Base-by-base conservation (phyloP, 1,140 invertebrate species). In the Augochlora pura region DNA sequence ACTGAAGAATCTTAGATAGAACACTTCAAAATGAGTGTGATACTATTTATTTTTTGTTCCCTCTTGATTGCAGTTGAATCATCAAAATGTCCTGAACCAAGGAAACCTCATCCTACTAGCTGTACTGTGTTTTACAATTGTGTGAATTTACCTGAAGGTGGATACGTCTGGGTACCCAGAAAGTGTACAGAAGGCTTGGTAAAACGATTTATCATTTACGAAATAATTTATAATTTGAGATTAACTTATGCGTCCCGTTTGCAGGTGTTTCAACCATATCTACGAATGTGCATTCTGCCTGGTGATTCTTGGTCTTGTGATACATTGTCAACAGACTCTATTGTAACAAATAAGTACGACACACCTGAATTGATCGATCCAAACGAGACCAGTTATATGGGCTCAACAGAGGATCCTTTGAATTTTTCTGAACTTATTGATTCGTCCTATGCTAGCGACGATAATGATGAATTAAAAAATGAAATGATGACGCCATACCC, bases 121-220 rank as follows among this genome's bases (percentile, higher is more conserved):
- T 94, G 94, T 66, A 91, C 90, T 65, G 89, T 92, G 75, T 94
- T 92, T 88, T 94, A 93, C 69, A 93, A 93, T 52, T 94, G 94
- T 67, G 84, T 93, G 9, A 92, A 94, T 86, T 52, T 94, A 10
- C 91, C 92, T 0, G 85, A 87, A 57, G 91, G 90, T 2, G 90
- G 89, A 18, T 91, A 93, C 64, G 92, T 92, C 9, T 94, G 94
- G 94, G 86, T 92, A 6, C 94, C 94, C 0, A 85, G 89, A n/a
- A 93, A 90, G 70, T 94, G 94, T 79, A 88, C 90, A 38, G 85
- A 93, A 18, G 93, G 93, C 49, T 85, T 94, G 75, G 92, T 93
- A 87, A 91, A 86, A 88, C 25, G 1, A 42, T 46, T 49, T n/a
- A 25, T 5, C 21, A n/a, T 57, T 57, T 57, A n/a, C 6, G 9